Evolutionary conservation across 2,797 vertebrate species (phyloP), one percentile per base, ranked within the genome.

Genomic region (Cossypha heuglini): DNA sequence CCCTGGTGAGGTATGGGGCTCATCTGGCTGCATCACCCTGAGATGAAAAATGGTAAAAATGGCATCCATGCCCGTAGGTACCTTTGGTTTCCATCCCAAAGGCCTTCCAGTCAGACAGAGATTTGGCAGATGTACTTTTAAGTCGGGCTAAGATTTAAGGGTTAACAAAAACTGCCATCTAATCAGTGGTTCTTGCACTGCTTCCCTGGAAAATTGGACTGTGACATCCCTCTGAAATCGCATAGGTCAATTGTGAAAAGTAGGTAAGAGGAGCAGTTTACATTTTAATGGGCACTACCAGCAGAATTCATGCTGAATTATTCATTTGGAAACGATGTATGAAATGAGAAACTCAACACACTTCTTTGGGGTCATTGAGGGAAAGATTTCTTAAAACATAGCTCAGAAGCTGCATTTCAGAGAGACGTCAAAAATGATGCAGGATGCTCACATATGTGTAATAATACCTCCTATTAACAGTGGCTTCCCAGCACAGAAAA

Each of bases 371-470:
- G 33, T 91, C 73, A 18, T 37, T 91, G 40, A 57, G 43, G 59
- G 54, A 69, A 74, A 63, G 46, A 28, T 63, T 90, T 93, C 59
- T 61, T 40, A 8, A 73, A 91, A 63, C 37, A 38, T 5, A 55
- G 22, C 79, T 92, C 89, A 82, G 90, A 91, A 78, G 52, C 72
- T 90, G 74, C 55, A 2, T 77, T 88, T 94, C 67, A 90, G 87
- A 88, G 84, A 85, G 35, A 51, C 8, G 18, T 40, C 81, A 68
- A 54, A 80, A 90, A 54, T 0, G 0, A 28, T 45, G 75, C 48
- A 31, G n/a, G 45, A 33, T 62, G 58, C 38, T 72, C 38, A 43
- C 1, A 3, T 76, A 22, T 25, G 17, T 86, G 66, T 78, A 79
- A 38, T 93, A 54, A 90, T 78, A 84, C 48, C 45, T 72, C 49